These are phyloP conservation scores for Augochlora pura DNA, from an alignment of 1,140 invertebrate species.

Conservation along the genomic window DNA sequence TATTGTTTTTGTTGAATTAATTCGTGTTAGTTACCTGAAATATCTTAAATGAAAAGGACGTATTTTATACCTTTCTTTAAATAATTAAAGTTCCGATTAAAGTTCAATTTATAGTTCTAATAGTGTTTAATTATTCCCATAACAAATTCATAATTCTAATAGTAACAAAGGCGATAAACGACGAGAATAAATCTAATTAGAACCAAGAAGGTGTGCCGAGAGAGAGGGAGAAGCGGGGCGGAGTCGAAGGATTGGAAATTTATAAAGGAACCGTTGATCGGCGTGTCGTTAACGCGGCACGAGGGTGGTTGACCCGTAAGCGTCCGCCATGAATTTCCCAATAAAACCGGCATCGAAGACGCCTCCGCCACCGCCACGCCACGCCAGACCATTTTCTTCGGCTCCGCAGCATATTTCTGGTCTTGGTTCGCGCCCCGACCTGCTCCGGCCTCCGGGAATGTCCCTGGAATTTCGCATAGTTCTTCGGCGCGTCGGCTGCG, in stretches of 20 bases:
- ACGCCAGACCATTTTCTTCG: slow-evolving; percentile 54
- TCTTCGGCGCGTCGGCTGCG: slow-evolving; percentile 54
- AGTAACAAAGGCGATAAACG: too few relatives aligned
- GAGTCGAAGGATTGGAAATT: neutral
- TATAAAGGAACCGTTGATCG: slow-evolving; percentile 2
- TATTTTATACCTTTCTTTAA: too few relatives aligned
- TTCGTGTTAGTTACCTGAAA: too few relatives aligned
- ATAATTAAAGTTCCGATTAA: too few relatives aligned
- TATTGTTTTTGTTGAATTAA: too few relatives aligned
- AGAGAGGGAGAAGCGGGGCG: neutral
- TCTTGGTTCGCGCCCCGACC: slow-evolving; percentile 20
- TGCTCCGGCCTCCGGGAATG: slow-evolving; percentile 54
- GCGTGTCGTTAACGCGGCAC: neutral
- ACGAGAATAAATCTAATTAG: too few relatives aligned
- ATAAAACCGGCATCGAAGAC: slow-evolving; percentile 56
- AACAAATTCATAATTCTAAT: too few relatives aligned
- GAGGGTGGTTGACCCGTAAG: neutral
- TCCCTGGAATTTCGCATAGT: slow-evolving; percentile 63
- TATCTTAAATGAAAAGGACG: too few relatives aligned
- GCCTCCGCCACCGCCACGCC: neutral
- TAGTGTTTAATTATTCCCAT: too few relatives aligned
- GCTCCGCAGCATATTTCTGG: slow-evolving; percentile 54
- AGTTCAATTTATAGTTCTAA: too few relatives aligned
- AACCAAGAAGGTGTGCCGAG: too few relatives aligned
- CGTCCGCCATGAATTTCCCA: slow-evolving; percentile 57